Base-by-base conservation (phyloP, 2,797 vertebrate genomes). In the Nyctalus aviator region DNA sequence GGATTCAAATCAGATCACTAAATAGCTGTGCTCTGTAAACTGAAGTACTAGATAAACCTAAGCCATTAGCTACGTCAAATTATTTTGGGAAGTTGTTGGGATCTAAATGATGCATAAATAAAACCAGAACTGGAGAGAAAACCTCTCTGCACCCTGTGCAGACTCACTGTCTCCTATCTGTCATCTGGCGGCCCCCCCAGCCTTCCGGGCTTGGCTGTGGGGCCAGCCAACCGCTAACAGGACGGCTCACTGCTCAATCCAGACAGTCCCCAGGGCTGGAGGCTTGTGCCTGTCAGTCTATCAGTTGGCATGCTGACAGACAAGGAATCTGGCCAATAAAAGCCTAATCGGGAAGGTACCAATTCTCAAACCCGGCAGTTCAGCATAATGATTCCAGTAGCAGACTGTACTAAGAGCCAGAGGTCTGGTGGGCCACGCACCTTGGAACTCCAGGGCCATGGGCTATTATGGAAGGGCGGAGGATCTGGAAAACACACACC, bases 201-300 rank as follows among this genome's bases (percentile, higher is more conserved):
- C 76, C 97, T 97, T 97, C 95, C 95, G 88, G 97, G 92, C 95
- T 97, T 95, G 95, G 96, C 95, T 93, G 82, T 64, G 78, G 96
- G 97, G 94, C 95, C 93, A 96, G 97, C 96, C 96, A 97, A 94
- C 90, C 76, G 76, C 90, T 95, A 95, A 93, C 94, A 97, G 96
- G 95, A 94, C 2, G 75, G 93, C 95, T 95, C 59, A 35, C 44
- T 83, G 93, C 95, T 96, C 77, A 7, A 89, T 96, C 94, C 97
- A 97, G 97, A 97, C 96, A 97, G 96, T 97, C 96, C 97, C 96
- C 91, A 93, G 96, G 97, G 96, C 83, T 97, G 92, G 93, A 96
- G 96, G 95, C 93, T 90, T 96, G 92, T 79, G 96, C 94, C 95
- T 96, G 95, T 94, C 92, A 93, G 95, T 94, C 96, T 96, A 97